Conservation (phyloP, 2,888 invertebrate species). For the Aplocera efformata region DNA sequence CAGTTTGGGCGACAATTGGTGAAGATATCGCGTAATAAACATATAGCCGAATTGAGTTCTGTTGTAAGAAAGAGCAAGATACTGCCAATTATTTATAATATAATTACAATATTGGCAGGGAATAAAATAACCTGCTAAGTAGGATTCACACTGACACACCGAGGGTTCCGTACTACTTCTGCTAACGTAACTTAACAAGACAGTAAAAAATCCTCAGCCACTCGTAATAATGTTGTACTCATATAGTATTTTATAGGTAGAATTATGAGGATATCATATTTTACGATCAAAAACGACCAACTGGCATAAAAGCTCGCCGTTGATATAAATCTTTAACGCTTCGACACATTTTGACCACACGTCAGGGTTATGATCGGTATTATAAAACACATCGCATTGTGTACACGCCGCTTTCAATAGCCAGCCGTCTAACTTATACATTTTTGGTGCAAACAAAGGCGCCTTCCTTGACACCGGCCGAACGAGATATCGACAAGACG, state of each 20-base stretch:
- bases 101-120: no score
- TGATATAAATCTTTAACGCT: conserved; percentile 73
- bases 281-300: conserved; percentile 39
- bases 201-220: no score
- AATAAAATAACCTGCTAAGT: no score
- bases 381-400: conserved; percentile 53
- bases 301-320: conserved; percentile 38
- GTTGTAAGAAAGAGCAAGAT: no score
- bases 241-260: conserved; percentile 5
- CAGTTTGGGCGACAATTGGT: no score
- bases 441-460: conserved; percentile 77
- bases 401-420: conserved; percentile 54
- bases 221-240: no score
- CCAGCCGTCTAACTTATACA: conserved; percentile 73
- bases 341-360: conserved; percentile 78
- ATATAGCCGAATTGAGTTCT: no score
- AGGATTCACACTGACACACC: no score
- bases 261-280: conserved; percentile 24
- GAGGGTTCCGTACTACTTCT: no score
- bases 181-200: no score
- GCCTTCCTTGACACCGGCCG: conserved; percentile 69
- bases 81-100: no score
- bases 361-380: conserved; percentile 72
- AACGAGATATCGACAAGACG: conserved; percentile 60
- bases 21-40: no score